Conservation (phyloP, 2,113 vertebrate species). For the Pseudorasbora parva region DNA sequence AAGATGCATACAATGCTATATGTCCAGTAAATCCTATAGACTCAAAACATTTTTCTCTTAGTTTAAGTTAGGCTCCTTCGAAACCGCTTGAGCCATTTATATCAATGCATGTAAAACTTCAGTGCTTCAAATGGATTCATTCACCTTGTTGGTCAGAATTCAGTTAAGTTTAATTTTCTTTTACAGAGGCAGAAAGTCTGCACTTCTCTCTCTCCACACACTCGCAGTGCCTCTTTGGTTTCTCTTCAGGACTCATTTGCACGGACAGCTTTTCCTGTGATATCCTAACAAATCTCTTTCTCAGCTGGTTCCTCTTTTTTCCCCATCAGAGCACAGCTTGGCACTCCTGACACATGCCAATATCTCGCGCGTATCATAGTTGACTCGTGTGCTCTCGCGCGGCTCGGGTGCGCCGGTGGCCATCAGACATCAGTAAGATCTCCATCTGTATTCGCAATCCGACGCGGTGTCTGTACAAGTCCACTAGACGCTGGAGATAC, state of each 20-base stretch:
- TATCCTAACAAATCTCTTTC: conserved; percentile 34
- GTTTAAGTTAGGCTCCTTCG: neutral
- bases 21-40: neutral
- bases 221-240: conserved; percentile 51
- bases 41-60: neutral
- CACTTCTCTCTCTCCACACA: conserved; percentile 17
- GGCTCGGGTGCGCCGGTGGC: conserved; percentile 7
- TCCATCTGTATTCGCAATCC: conserved; percentile 39
- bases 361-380: neutral
- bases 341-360: neutral
- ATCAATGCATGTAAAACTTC: neutral
- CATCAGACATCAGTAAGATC: neutral
- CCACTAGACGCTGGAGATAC: conserved; percentile 7
- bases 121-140: neutral
- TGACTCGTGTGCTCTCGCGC: neutral
- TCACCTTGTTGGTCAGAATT: neutral
- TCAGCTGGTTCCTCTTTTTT: conserved; percentile 13
- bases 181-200: conserved; percentile 15
- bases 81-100: neutral
- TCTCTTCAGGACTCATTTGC: conserved; percentile 53
- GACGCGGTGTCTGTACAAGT: conserved; percentile 18
- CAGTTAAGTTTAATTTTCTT: neutral
- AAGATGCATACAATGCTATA: neutral
- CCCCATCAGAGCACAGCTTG: neutral
- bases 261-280: conserved; percentile 45